phyloP scores from a whole-genome alignment of 1,140 invertebrate genomes.

The Helicoverpa armigera region DNA sequence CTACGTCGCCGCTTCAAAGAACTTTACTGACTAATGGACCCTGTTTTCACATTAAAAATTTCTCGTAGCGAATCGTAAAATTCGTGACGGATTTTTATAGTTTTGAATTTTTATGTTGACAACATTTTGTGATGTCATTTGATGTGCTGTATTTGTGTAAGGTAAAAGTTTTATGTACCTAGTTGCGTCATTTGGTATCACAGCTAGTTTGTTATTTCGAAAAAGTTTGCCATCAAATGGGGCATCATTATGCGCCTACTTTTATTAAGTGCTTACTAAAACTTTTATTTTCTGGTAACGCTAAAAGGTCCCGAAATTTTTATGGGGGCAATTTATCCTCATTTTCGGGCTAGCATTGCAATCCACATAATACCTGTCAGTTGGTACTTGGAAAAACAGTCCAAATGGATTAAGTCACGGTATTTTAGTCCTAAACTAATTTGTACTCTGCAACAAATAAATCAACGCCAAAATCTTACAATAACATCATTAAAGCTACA shows the following conservation, averaged over 20 bases:
- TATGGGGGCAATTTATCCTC: too few relatives aligned
- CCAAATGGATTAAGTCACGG: too few relatives aligned
- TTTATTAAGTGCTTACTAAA: too few relatives aligned
- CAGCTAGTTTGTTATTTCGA: not conserved
- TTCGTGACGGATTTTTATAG: conserved; percentile 40
- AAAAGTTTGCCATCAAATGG: too few relatives aligned
- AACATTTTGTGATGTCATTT: conserved; percentile 29
- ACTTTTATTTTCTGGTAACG: too few relatives aligned
- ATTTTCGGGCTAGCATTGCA: too few relatives aligned
- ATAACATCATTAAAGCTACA: not conserved
- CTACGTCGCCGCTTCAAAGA: conserved; percentile 49
- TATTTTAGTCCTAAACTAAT: not conserved
- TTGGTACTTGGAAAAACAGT: too few relatives aligned
- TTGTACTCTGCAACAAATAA: not conserved
- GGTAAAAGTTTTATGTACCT: conserved; percentile 17
- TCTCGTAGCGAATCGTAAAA: conserved; percentile 44
- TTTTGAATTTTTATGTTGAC: conserved; percentile 40
- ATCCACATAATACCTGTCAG: too few relatives aligned
- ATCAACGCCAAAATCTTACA: not conserved
- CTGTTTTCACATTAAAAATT: conserved; percentile 47
- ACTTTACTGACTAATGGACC: conserved; percentile 58
- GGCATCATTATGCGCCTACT: too few relatives aligned
- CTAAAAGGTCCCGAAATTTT: too few relatives aligned
- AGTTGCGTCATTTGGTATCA: not conserved
- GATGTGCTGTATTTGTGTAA: conserved; percentile 16